Base-by-base conservation (phyloP, 2,797 vertebrate species). In the Thaleichthys pacificus region DNA sequence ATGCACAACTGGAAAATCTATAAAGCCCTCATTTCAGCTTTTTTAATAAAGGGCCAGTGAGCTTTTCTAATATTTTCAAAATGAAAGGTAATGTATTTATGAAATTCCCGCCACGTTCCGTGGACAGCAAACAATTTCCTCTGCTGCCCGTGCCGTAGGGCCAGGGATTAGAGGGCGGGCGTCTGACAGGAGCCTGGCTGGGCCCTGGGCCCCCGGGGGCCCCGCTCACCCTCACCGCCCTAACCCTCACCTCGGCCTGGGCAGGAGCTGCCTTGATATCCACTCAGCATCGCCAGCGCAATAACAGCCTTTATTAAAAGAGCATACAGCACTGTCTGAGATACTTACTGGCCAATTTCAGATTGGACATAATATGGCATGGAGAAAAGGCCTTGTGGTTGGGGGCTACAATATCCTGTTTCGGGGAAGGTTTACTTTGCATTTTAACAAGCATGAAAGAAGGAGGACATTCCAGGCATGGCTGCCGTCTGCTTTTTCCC, bases 281-380 rank as follows among this genome's bases (percentile, higher is more conserved):
- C 82, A 91, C 84, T 90, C 87, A 86, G 85, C 88, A 91, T 90
- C 88, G 82, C 74, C 76, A 75, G 80, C 73, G 86, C 90, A 92
- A 94, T 92, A 93, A 92, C 90, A 86, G 86, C 86, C 88, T 93
- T 94, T 93, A 94, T 93, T 93, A 93, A 93, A 94, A 93, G 89
- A 82, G 90, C 85, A 89, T 90, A 90, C 85, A 83, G 80, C 86
- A 86, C 81, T 82, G 85, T 89, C 85, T 88, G 88, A 85, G 81
- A 87, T 86, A 87, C 81, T 84, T 82, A 88, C 85, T 12, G 54
- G 51, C 70, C 56, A 60, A 68, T 90, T 82, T 89, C 83, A 84
- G 85, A 88, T 86, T 85, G 83, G 81, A 85, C 80, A 87, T 91
- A 89, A 90, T 89, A 82, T 89, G 86, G 89, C 84, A 83, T 84